Base-by-base conservation (phyloP, 2,113 vertebrate genomes). In the Apaloderma vittatum region DNA sequence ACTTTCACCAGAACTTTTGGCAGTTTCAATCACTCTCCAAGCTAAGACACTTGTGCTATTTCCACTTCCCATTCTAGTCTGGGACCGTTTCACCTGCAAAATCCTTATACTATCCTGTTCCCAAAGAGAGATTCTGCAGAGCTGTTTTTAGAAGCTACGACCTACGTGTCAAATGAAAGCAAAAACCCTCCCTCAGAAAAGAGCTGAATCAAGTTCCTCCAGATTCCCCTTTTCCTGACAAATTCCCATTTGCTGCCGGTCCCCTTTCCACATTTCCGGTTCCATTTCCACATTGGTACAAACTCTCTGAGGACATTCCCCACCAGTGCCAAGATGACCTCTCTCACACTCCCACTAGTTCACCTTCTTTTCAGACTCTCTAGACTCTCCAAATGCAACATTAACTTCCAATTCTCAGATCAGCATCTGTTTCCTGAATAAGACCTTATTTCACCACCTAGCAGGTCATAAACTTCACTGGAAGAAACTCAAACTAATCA, bases 401-500 rank as follows among this genome's bases (percentile, higher is more conserved):
- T 62, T 30, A 90, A 86, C 30, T 76, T 82, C 48, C 72, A 83
- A 65, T 81, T 88, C 59, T 76, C 40, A 79, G 67, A 79, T 93
- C 90, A 88, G 74, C 88, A 94, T 80, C 79, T 93, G 71, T 83
- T 94, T 91, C 85, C 85, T 77, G 83, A 82, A 20, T 46, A 73
- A 34, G 36, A 75, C 63, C 36, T 91, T 87, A 93, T 88, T 95
- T 95, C 66, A 95, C 27, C 66, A 91, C 87, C 81, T 85, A 90
- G 54, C 36, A 76, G 71, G 90, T 82, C 81, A 94, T 73, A 91
- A 93, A 86, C 74, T 90, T 94, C 16, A 87, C 4, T 78, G 84
- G 84, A 95, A 95, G 84, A 94, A 96, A 91, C 34, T 90, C 94
- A 91, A 52, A 73, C 62, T 87, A 87, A 96, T 65, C 58, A 76